A percentile compares a stretch with the other conserved stretches of the same genome.
Evolutionary conservation across 2,888 invertebrate species (phyloP).

Genomic region (Drosophila suboccidentalis): DNA sequence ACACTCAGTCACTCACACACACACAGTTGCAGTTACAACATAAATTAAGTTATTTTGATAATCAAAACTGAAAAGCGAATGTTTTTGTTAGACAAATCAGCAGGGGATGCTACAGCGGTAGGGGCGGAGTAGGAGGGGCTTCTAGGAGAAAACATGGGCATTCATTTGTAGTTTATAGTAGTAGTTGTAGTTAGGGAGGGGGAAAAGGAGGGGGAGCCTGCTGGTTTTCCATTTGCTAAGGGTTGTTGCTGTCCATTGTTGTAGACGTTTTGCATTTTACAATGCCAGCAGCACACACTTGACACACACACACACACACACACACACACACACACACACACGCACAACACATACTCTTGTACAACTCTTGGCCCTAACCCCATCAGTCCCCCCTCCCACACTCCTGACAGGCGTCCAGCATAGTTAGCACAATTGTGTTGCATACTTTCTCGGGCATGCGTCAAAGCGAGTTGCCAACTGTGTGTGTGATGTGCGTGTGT

Average conservation of each 20-base stretch:
- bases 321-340: slow-evolving; percentile 6
- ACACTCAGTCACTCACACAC: slow-evolving; percentile 14
- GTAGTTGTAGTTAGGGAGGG: slow-evolving; percentile 52
- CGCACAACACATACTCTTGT: not conserved
- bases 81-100: slow-evolving; percentile 54
- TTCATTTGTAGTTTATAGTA: slow-evolving; percentile 69
- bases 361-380: slow-evolving; percentile 24
- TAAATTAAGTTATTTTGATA: slow-evolving; percentile 79
- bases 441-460: slow-evolving; percentile 76
- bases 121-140: not conserved
- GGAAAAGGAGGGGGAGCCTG: not conserved
- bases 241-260: slow-evolving; percentile 72
- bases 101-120: not conserved
- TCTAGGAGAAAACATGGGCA: slow-evolving; percentile 48
- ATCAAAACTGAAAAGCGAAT: slow-evolving; percentile 77
- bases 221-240: slow-evolving; percentile 45
- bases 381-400: slow-evolving; percentile 3
- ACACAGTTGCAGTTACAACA: slow-evolving; percentile 46
- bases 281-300: slow-evolving; percentile 30
- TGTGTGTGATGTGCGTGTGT: slow-evolving; percentile 18
- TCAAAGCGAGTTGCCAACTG: slow-evolving; percentile 62
- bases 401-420: slow-evolving; percentile 51
- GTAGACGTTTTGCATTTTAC: slow-evolving; percentile 63
- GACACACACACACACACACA: slow-evolving; percentile 39
- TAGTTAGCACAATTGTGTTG: slow-evolving; percentile 80